Evolutionary conservation across 2,113 vertebrate species (phyloP), one percentile per base, ranked within the genome.

Genomic region (Chamaetylas fuelleborni): DNA sequence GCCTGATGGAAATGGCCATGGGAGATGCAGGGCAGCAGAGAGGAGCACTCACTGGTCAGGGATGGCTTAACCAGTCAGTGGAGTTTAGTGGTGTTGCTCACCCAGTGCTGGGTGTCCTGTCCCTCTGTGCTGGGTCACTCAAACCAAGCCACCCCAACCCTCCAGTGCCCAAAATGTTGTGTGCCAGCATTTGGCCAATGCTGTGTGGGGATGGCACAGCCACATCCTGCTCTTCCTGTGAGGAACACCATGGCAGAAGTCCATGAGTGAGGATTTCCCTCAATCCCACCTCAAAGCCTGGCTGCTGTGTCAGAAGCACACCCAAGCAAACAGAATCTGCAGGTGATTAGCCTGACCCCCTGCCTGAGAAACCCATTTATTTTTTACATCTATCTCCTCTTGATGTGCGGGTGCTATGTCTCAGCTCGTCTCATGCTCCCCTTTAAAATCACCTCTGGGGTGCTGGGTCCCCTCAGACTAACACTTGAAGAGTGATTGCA

Each of bases 181-280:
- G 48, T 50, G 48, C 48, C 48, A 50, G 48, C 24, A 50, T 26
- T 26, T 51, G 50, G 50, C 5, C 50, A 51, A 16, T 28, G 50
- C 50, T 51, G 50, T 51, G 50, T 16, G 26, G 48, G 53, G 10
- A 24, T 9, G 28, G 61, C 65, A 48, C 48, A 31, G 43, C 47
- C 10, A 1, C 5, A 0, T 47, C 38, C 60, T 19, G 15, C 50
- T 23, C 73, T 66, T 56, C 40, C 0, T 0, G 4, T 0, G 3
- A 36, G 47, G 14, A 29, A 42, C 73, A 20, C 26, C 36, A 12
- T 1, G 11, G 43, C 70, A 92, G 70, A 48, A 82, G 25, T 45
- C 47, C 58, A 10, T 1, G 66, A 54, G 50, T 38, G 56, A 43
- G 72, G 29, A 40, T 40, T 6, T 17, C 71, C 38, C 36, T 26